Base-by-base conservation (phyloP, 2,888 invertebrate genomes). In the Zygothrica quintamaculata region DNA sequence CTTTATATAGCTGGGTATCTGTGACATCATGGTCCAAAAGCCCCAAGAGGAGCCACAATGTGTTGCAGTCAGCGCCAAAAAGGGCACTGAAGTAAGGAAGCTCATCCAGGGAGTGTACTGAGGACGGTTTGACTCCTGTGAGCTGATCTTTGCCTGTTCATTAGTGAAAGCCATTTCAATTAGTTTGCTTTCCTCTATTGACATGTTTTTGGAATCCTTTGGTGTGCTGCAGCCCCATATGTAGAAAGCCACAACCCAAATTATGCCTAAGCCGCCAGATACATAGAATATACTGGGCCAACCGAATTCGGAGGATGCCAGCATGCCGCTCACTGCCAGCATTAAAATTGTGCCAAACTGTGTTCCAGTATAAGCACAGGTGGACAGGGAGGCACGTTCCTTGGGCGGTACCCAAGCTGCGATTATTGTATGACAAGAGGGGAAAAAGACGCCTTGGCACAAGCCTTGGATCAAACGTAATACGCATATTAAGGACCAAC, bases 11-110 rank as follows among this genome's bases (percentile, higher is more conserved):
- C 94, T 93, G 0, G 97, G 96, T 86, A 96, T 94, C 89, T 96
- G 95, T 0, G 96, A 96, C 0, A 96, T 92, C 18, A 97, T 91
- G 7, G 95, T 96, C 95, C 96, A 96, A 90, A 95, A 96, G n/a
- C 96, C 96, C 93, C 96, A 95, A 88, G 60, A 96, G 94, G 0
- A 95, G 94, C 73, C 94, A 93, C 88, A 93, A 84, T 96, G 96
- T 0, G 94, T 94, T 0, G 89, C 15, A 96, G 92, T 0, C 95
- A 94, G 92, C 0, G 96, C 94, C 93, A 95, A 94, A 87, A 97
- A 94, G 0, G 97, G 96, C 33, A 94, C 81, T 0, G 96, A 96
- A 0, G 93, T 94, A 26, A 94, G 91, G 48, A 97, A 95, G 2
- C 93, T 91, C 36, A 89, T 89, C 96, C 96, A 97, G 0, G 97